Percentiles rank a stretch among this genome's conserved stretches.
These are phyloP conservation scores for Xerus inauris DNA, from an alignment of 2,113 vertebrate species.

Conservation along the genomic window DNA sequence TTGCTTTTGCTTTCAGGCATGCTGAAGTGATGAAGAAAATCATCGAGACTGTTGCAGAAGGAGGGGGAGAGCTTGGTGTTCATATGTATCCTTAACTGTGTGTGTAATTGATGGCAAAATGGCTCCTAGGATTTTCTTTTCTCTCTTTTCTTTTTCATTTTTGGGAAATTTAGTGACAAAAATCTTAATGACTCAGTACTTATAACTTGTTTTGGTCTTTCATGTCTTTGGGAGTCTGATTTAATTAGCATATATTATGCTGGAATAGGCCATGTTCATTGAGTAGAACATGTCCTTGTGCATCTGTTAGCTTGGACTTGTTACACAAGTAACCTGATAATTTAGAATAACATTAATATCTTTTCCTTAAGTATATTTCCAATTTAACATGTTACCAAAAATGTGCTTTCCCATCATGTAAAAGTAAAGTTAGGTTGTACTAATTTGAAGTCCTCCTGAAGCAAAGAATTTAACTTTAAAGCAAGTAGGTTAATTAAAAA, in stretches of 20 bases:
- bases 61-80: slow-evolving; percentile 98
- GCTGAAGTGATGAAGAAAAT: slow-evolving; percentile 99
- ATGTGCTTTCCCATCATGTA: neutral
- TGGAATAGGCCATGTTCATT: neutral
- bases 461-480: slow-evolving; percentile 29
- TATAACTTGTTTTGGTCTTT: slow-evolving; percentile 6
- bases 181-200: neutral
- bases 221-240: neutral
- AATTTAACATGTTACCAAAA: slow-evolving; percentile 16
- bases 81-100: slow-evolving; percentile 97
- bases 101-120: neutral
- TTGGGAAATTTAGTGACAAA: neutral
- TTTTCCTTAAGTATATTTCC: slow-evolving; percentile 24
- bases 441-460: neutral
- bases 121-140: neutral
- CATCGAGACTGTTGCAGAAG: slow-evolving; percentile 99
- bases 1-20: slow-evolving; percentile 89
- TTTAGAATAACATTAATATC: neutral
- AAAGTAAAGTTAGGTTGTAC: slow-evolving; percentile 22
- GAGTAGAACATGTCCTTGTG: neutral
- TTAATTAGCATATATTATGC: slow-evolving; percentile 9
- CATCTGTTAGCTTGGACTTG: neutral
- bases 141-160: neutral
- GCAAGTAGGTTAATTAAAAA: slow-evolving; percentile 32
- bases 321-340: neutral